Evolutionary conservation across 2,888 invertebrate species (phyloP).

Genomic region (Aethes cnicana): DNA sequence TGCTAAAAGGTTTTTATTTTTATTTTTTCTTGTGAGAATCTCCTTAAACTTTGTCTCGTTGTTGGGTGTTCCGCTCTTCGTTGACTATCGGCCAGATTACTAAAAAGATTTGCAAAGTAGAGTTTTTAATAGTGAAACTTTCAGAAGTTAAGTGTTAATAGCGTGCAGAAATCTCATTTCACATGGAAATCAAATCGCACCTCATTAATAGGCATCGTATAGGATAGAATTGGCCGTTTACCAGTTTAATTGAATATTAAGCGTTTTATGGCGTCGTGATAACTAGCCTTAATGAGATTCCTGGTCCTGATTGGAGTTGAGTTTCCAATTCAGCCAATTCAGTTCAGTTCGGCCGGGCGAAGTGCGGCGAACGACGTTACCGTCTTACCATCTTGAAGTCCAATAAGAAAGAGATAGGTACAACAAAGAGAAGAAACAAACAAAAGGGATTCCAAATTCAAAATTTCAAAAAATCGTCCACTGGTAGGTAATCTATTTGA

Average conservation of each 20-base stretch:
- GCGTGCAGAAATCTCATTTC: too few species aligned
- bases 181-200: background rate
- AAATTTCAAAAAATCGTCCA: too few species aligned
- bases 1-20: constrained; percentile 79
- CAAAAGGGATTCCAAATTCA: too few species aligned
- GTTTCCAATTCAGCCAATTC: constrained; percentile 14
- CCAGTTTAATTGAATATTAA: constrained; percentile 20
- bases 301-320: too few species aligned
- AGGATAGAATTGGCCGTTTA: background rate
- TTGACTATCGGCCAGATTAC: background rate
- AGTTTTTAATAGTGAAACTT: too few species aligned
- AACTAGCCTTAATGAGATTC: constrained; percentile 26
- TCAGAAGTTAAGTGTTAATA: too few species aligned
- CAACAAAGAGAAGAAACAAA: too few species aligned
- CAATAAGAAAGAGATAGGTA: too few species aligned
- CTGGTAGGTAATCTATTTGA: too few species aligned
- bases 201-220: background rate
- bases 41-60: constrained; percentile 32
- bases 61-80: background rate
- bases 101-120: too few species aligned
- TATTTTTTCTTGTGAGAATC: constrained; percentile 58
- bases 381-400: too few species aligned
- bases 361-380: too few species aligned
- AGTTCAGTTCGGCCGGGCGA: constrained; percentile 12
- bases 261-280: constrained; percentile 24